Percentiles rank a stretch among this genome's conserved stretches.
Evolutionary conservation across 2,888 invertebrate species (phyloP).

Genomic region (Gonocerus acuteangulatus): DNA sequence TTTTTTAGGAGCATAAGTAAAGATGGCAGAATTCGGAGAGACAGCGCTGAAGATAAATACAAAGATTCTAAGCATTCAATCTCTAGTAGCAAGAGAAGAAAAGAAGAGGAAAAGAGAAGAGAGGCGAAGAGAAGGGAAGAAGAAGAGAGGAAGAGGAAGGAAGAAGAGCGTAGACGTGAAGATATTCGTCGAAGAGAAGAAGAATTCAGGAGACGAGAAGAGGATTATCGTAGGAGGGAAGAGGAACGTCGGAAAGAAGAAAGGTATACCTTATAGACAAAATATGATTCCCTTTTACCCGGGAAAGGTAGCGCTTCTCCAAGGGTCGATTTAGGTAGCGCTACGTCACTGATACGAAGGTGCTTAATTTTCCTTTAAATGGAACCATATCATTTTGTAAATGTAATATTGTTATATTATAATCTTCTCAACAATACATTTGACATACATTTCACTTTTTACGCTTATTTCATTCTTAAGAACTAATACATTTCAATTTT

Average conservation of each 20-base stretch:
- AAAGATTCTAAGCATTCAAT: neutral
- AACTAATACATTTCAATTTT: no score
- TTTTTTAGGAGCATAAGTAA: slow-evolving; percentile 36
- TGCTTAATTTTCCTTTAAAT: no score
- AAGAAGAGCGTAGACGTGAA: slow-evolving; percentile 33
- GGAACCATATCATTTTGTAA: no score
- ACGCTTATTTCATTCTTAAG: no score
- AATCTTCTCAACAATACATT: no score
- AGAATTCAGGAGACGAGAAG: slow-evolving; percentile 34
- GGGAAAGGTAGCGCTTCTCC: no score
- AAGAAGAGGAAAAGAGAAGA: slow-evolving; percentile 42
- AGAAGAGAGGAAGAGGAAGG: slow-evolving; percentile 30
- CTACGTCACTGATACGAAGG: no score
- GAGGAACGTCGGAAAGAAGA: slow-evolving; percentile 33
- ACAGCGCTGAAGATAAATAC: slow-evolving; percentile 28
- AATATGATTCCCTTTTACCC: no score
- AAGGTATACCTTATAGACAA: slow-evolving; percentile 27
- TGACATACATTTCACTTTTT: no score
- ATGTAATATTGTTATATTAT: no score
- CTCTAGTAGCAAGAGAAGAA: slow-evolving; percentile 41
- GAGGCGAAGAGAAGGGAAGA: slow-evolving; percentile 35
- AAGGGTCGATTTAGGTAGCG: no score
- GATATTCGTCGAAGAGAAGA: slow-evolving; percentile 36
- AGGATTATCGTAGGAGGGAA: slow-evolving; percentile 32
- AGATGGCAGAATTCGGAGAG: slow-evolving; percentile 36